A percentile compares a stretch with the other conserved stretches of the same genome.
These are phyloP conservation scores for Hypocryptadius cinnamomeus DNA, from an alignment of 2,113 vertebrate species.

Conservation along the genomic window DNA sequence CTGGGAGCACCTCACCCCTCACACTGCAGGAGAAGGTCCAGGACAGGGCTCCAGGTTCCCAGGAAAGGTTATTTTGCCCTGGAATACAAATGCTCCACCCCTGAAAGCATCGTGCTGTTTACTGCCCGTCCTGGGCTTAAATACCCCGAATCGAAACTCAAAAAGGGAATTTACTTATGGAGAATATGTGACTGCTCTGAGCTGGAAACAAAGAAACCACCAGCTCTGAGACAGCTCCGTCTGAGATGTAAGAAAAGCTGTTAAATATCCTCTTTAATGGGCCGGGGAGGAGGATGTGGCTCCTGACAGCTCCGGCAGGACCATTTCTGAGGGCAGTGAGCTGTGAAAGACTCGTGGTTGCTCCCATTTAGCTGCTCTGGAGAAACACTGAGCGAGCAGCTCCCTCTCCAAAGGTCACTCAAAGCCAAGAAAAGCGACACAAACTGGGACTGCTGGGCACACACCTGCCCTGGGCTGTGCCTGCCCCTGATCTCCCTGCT, in stretches of 20 bases:
- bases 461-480: not conserved
- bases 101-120: not conserved
- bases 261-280: not conserved
- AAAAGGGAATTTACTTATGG: not conserved
- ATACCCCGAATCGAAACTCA: not conserved
- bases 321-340: not conserved
- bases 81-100: not conserved
- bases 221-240: not conserved
- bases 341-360: constrained; percentile 28
- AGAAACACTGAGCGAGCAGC: not conserved
- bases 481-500: rapidly evolving
- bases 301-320: constrained; percentile 24
- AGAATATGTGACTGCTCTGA: not conserved
- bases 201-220: not conserved
- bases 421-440: not conserved
- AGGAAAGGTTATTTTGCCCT: not conserved
- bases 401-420: not conserved
- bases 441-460: not conserved
- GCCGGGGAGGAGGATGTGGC: not conserved
- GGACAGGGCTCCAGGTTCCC: not conserved
- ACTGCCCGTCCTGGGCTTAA: not conserved
- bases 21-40: not conserved
- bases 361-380: constrained; percentile 32
- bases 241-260: not conserved
- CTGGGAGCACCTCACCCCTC: not conserved